These are phyloP conservation scores for Telmatochromis brichardi DNA, from an alignment of 2,113 vertebrate species.

Conservation along the genomic window DNA sequence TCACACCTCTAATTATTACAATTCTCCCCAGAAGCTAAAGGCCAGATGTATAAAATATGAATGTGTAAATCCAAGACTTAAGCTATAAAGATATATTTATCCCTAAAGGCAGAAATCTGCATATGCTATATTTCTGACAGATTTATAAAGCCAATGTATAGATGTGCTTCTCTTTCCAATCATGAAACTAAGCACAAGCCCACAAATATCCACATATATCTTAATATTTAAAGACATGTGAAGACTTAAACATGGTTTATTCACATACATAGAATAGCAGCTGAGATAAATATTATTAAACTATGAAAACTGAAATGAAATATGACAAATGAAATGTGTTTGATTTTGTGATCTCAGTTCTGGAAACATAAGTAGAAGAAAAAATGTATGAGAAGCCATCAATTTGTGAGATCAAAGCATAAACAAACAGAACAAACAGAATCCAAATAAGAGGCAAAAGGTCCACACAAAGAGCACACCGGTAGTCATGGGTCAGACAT, in stretches of 20 bases:
- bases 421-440: background rate
- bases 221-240: accelerated
- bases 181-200: background rate
- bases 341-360: background rate
- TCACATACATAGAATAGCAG: background rate
- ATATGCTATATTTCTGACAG: background rate
- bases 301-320: background rate
- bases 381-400: background rate
- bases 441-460: accelerated
- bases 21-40: background rate
- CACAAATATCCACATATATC: background rate
- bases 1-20: background rate
- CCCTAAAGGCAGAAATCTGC: background rate
- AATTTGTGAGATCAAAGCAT: background rate
- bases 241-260: background rate
- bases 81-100: background rate
- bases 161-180: background rate
- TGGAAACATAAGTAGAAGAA: background rate
- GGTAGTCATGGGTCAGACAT: background rate
- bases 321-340: background rate
- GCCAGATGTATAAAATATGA: background rate
- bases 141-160: accelerated
- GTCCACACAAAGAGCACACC: background rate
- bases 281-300: background rate
- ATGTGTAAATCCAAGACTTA: background rate